These are phyloP conservation scores for Paguma larvata DNA, from an alignment of 2,797 vertebrate species.

Conservation along the genomic window DNA sequence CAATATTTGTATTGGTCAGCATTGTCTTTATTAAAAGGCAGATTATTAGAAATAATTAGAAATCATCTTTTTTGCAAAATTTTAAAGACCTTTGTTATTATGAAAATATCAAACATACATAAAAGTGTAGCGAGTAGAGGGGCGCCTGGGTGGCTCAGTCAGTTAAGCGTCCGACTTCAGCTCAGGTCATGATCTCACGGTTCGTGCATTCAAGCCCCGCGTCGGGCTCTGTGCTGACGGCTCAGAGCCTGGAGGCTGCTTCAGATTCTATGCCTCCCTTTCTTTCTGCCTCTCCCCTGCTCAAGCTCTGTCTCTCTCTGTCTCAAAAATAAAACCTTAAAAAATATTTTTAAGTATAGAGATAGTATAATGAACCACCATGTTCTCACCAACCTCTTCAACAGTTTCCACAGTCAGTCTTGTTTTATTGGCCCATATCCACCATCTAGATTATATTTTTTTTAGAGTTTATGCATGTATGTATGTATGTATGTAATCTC, in stretches of 20 bases:
- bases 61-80: slow-evolving; percentile 36
- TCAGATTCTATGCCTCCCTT: no score
- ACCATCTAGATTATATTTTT: not conserved
- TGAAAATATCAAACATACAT: not conserved
- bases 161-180: no score
- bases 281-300: no score
- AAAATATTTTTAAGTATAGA: not conserved
- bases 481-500: not conserved
- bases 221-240: no score
- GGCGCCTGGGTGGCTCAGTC: no score
- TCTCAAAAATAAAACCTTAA: no score
- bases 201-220: no score
- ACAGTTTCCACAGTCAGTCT: not conserved
- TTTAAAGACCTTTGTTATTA: not conserved
- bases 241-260: no score
- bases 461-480: not conserved
- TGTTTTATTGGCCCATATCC: not conserved
- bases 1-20: slow-evolving; percentile 21
- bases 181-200: no score
- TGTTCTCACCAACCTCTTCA: not conserved
- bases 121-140: not conserved
- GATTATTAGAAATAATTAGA: slow-evolving; percentile 49
- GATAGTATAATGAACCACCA: fast-evolving
- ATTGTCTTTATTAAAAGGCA: not conserved
- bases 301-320: no score